Evolutionary conservation across 1,140 invertebrate species (phyloP).

Genomic region (Maconellicoccus hirsutus): DNA sequence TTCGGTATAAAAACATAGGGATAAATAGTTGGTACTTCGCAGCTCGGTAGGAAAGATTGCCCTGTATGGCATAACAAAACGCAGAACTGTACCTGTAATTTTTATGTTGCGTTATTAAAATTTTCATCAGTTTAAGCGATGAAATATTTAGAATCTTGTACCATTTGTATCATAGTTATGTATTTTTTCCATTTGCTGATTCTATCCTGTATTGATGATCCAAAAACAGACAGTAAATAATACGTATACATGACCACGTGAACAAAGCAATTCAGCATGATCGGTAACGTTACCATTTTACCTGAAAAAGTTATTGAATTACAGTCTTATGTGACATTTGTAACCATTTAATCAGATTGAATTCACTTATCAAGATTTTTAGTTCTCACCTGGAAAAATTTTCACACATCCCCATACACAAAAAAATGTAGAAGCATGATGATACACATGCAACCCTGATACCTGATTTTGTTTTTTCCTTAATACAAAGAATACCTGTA

Average conservation of each 20-base stretch:
- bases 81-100: constrained; percentile 45
- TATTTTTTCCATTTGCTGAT: constrained; percentile 42
- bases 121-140: no score
- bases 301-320: constrained; percentile 39
- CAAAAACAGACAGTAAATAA: constrained; percentile 52
- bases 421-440: constrained; percentile 48
- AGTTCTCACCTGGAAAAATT: constrained; percentile 45
- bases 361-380: constrained; percentile 34
- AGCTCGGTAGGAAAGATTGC: constrained; percentile 43
- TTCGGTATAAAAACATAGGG: constrained; percentile 46
- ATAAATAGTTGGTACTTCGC: constrained; percentile 40
- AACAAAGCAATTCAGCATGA: constrained; percentile 56
- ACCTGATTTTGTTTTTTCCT: constrained; percentile 59
- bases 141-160: no score
- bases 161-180: constrained; percentile 44
- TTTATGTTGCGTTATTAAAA: no score
- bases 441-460: constrained; percentile 56
- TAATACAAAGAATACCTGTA: constrained; percentile 49
- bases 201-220: constrained; percentile 36
- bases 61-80: constrained; percentile 44
- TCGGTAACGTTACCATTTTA: constrained; percentile 45
- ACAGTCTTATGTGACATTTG: no score
- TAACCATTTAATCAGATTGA: no score
- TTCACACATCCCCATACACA: constrained; percentile 61
- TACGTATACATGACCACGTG: constrained; percentile 68